These are phyloP conservation scores for Xyrichtys novacula DNA, from an alignment of 2,797 vertebrate species.

Conservation along the genomic window DNA sequence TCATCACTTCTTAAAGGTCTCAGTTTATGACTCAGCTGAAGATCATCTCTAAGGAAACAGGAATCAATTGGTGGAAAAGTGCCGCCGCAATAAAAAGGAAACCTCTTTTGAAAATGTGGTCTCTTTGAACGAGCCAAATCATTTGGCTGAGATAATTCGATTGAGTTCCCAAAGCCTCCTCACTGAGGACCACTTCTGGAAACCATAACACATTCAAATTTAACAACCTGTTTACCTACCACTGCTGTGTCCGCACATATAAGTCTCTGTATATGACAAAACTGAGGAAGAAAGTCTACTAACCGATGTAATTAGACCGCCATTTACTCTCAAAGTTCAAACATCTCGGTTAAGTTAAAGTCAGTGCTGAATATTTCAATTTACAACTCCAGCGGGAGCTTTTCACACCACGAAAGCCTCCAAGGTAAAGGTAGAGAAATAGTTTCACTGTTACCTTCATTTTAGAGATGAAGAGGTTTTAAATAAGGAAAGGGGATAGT, in stretches of 20 bases:
- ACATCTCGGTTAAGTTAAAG: too few species aligned
- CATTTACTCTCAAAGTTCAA: too few species aligned
- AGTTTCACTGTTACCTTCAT: too few species aligned
- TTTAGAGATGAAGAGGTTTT: too few species aligned
- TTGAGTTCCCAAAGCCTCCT: not conserved
- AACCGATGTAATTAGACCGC: too few species aligned
- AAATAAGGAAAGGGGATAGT: too few species aligned
- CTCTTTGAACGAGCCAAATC: not conserved
- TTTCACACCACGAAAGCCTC: too few species aligned
- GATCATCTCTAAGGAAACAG: conserved; percentile 16
- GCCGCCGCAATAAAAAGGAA: not conserved
- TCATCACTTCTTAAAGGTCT: not conserved
- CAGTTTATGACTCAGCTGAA: not conserved
- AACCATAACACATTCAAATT: not conserved
- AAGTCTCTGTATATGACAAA: too few species aligned
- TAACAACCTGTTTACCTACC: not conserved
- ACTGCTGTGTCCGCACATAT: not conserved
- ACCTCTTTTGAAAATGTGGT: not conserved
- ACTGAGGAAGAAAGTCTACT: too few species aligned
- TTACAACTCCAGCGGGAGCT: too few species aligned
- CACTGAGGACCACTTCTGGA: not conserved
- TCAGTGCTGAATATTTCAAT: too few species aligned
- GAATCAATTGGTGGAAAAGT: not conserved
- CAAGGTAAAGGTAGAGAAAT: too few species aligned
- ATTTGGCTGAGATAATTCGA: not conserved